Evolutionary conservation across 1,140 invertebrate genomes (phyloP).

Genomic region (Orchesella cincta): DNA sequence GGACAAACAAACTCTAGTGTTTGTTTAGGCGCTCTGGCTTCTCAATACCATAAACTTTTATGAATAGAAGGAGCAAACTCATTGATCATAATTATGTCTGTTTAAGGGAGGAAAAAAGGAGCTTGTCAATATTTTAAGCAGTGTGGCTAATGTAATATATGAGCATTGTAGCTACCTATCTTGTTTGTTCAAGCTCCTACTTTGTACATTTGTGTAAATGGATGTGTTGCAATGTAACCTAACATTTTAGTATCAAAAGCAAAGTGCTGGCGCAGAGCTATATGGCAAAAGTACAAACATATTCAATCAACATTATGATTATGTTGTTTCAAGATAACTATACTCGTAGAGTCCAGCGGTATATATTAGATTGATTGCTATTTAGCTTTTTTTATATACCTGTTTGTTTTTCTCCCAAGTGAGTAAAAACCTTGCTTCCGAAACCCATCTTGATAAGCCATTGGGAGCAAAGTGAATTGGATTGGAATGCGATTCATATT

Average conservation of each 20-base stretch:
- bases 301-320: not conserved
- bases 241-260: no score
- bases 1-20: not conserved
- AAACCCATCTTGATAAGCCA: no score
- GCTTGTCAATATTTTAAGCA: constrained; percentile 13
- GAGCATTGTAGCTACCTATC: no score
- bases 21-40: no score
- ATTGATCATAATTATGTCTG: constrained; percentile 51
- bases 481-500: no score
- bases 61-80: constrained; percentile 41
- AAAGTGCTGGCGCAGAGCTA: no score
- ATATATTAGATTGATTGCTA: not conserved
- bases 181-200: no score
- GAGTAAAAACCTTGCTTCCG: not conserved
- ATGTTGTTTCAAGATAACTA: not conserved
- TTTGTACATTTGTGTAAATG: no score
- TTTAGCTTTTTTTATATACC: not conserved
- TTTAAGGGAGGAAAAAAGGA: constrained; percentile 2
- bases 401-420: no score
- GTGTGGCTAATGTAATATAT: no score
- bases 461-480: no score
- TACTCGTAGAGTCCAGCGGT: not conserved
- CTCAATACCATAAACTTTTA: not conserved
- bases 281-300: not conserved
- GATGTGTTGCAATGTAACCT: no score